Percentiles rank a stretch among this genome's conserved stretches.
Conservation (phyloP, 2,797 vertebrate species). For the Sternotherus odoratus region DNA sequence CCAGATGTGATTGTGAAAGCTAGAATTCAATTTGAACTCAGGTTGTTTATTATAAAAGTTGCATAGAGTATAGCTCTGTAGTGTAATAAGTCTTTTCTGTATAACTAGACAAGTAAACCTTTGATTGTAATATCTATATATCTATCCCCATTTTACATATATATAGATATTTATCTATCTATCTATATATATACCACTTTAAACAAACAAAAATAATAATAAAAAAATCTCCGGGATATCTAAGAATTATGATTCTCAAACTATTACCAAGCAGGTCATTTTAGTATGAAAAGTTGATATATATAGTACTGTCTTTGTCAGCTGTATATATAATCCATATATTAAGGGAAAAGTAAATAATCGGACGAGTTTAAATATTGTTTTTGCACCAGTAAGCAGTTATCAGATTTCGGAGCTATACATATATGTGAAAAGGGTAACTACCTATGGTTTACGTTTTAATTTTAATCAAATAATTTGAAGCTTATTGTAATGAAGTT, state of each 20-base stretch:
- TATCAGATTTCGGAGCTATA: conserved; percentile 81
- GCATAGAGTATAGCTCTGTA: conserved; percentile 88
- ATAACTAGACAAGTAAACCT: conserved; percentile 81
- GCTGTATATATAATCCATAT: conserved; percentile 80
- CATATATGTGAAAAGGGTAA: conserved; percentile 82
- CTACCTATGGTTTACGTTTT: conserved; percentile 87
- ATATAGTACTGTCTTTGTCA: conserved; percentile 71
- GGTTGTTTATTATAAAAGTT: conserved; percentile 85
- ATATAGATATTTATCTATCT: background rate
- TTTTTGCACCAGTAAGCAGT: conserved; percentile 81
- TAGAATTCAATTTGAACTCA: conserved; percentile 88
- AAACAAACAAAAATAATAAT: conserved; percentile 7
- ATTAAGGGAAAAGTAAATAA: conserved; percentile 70
- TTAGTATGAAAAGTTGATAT: conserved; percentile 73
- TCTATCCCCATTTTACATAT: no score
- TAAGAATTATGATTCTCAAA: conserved; percentile 67
- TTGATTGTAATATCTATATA: conserved; percentile 72
- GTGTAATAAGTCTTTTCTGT: conserved; percentile 80
- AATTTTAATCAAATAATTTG: conserved; percentile 78
- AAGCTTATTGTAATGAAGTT: conserved; percentile 83
- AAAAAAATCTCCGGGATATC: conserved; percentile 26
- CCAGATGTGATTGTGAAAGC: conserved; percentile 88
- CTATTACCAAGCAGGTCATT: conserved; percentile 67
- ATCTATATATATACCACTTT: conserved; percentile 27
- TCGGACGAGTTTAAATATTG: conserved; percentile 77